Percentiles rank a stretch among this genome's conserved stretches.
Evolutionary conservation across 2,888 invertebrate species (phyloP).

Genomic region (Seira ritae): DNA sequence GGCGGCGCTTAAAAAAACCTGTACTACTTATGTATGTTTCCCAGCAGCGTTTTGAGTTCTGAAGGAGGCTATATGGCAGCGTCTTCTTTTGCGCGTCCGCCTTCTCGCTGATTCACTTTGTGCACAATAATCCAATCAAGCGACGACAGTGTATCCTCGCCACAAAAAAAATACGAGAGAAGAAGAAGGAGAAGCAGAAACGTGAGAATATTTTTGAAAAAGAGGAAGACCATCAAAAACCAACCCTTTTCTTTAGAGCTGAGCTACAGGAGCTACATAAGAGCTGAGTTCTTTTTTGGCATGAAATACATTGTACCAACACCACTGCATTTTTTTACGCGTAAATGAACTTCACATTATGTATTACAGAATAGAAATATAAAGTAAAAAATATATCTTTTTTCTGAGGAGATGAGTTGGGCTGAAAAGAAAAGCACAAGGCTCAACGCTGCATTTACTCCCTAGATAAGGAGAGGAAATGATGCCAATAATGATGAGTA

Average conservation of each 20-base stretch:
- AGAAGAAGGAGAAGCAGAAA: slow-evolving; percentile 34
- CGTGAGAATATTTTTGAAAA: slow-evolving; percentile 53
- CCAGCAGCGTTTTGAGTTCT: too few relatives aligned
- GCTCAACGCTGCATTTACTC: slow-evolving; percentile 20
- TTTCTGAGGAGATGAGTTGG: neutral
- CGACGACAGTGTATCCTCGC: slow-evolving; percentile 48
- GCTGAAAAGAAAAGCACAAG: slow-evolving; percentile 11
- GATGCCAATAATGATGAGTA: slow-evolving; percentile 17
- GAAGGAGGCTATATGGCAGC: slow-evolving; percentile 5
- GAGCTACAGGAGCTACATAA: neutral
- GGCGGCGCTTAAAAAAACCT: slow-evolving; percentile 19
- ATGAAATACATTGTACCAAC: neutral
- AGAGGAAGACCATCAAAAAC: slow-evolving; percentile 7
- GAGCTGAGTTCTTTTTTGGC: neutral
- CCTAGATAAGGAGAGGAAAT: slow-evolving; percentile 3
- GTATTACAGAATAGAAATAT: neutral
- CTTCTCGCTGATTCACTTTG: slow-evolving; percentile 54
- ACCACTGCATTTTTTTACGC: slow-evolving; percentile 52
- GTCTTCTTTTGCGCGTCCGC: too few relatives aligned
- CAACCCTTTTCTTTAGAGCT: slow-evolving; percentile 42
- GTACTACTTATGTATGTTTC: too few relatives aligned
- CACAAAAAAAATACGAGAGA: slow-evolving; percentile 14
- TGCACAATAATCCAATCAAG: slow-evolving; percentile 65
- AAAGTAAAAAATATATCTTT: neutral
- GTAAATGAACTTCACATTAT: slow-evolving; percentile 51